Conservation (phyloP, 1,140 invertebrate genomes). For the Drosophila mojavensis region DNA sequence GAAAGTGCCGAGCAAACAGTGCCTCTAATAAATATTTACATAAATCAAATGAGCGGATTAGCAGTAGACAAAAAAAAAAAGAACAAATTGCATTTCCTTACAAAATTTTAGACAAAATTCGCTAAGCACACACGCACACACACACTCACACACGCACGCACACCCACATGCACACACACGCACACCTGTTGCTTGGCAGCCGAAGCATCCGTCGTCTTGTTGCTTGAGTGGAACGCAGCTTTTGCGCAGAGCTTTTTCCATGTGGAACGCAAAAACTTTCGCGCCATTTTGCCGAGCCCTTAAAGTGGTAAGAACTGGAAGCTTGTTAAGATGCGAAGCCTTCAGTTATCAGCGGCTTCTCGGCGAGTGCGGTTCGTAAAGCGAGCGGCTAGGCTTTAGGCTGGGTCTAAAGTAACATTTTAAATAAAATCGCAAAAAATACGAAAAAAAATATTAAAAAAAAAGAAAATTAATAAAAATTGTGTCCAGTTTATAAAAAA, state of each 20-base stretch:
- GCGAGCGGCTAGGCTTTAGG: background rate
- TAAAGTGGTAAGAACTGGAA: slow-evolving; percentile 64
- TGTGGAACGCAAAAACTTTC: slow-evolving; percentile 58
- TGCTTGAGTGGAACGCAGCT: slow-evolving; percentile 58
- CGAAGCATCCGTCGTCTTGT: slow-evolving; percentile 18
- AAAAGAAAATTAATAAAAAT: slow-evolving; percentile 1
- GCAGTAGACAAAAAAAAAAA: background rate
- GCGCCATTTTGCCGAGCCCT: slow-evolving; percentile 59
- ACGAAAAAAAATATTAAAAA: background rate
- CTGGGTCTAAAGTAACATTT: background rate
- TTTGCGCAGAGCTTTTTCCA: slow-evolving; percentile 48
- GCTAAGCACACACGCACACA: background rate
- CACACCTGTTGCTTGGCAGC: slow-evolving; percentile 32
- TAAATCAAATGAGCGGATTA: slow-evolving; percentile 75
- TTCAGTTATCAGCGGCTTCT: slow-evolving; percentile 67
- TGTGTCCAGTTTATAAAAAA: background rate
- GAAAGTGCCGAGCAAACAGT: slow-evolving; percentile 56
- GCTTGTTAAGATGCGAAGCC: slow-evolving; percentile 66
- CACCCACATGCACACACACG: background rate
- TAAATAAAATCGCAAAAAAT: background rate
- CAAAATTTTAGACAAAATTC: slow-evolving; percentile 20
- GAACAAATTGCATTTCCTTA: slow-evolving; percentile 54
- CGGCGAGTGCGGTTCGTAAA: slow-evolving; percentile 60
- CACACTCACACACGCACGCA: background rate
- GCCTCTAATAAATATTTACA: slow-evolving; percentile 62